Conservation (phyloP, 2,797 vertebrate genomes). For the Acipenser ruthenus region DNA sequence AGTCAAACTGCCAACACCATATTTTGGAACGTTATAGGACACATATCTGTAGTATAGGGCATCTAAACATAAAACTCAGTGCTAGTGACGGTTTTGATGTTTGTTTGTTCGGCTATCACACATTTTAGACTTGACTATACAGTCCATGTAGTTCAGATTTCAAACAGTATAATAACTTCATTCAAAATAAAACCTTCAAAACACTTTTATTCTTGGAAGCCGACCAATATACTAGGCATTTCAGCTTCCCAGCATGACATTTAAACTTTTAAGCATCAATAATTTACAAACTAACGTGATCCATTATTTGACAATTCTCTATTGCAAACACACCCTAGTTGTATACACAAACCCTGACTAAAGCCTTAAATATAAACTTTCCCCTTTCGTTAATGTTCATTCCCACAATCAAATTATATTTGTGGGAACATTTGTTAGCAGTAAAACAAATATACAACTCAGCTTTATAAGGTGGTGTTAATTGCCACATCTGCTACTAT, state of each 20-base stretch:
- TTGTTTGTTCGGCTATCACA: conserved; percentile 12
- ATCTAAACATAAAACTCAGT: conserved; percentile 19
- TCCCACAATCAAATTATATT: conserved; percentile 65
- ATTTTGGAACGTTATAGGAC: too few relatives aligned
- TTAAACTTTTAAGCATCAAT: conserved; percentile 23
- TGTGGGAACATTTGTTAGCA: conserved; percentile 71
- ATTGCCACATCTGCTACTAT: conserved; percentile 73
- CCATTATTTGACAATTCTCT: conserved; percentile 56
- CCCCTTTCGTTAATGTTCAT: conserved; percentile 55
- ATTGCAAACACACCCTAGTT: conserved; percentile 57
- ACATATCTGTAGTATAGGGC: too few relatives aligned
- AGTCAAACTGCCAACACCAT: too few relatives aligned
- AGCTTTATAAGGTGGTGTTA: conserved; percentile 70
- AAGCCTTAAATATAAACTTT: conserved; percentile 51
- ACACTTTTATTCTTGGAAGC: conserved; percentile 20
- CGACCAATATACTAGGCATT: conserved; percentile 26
- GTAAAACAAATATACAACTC: conserved; percentile 68
- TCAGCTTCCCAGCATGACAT: conserved; percentile 18
- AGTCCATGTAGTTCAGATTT: conserved; percentile 25
- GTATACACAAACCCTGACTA: conserved; percentile 53
- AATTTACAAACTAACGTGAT: conserved; percentile 41
- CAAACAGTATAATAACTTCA: conserved; percentile 34
- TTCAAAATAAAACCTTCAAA: conserved; percentile 30
- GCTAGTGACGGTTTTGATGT: conserved; percentile 29
- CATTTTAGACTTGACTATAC: conserved; percentile 27